Evolutionary conservation across 2,797 vertebrate species (phyloP).

Genomic region (Heteromormyrus szaboi): DNA sequence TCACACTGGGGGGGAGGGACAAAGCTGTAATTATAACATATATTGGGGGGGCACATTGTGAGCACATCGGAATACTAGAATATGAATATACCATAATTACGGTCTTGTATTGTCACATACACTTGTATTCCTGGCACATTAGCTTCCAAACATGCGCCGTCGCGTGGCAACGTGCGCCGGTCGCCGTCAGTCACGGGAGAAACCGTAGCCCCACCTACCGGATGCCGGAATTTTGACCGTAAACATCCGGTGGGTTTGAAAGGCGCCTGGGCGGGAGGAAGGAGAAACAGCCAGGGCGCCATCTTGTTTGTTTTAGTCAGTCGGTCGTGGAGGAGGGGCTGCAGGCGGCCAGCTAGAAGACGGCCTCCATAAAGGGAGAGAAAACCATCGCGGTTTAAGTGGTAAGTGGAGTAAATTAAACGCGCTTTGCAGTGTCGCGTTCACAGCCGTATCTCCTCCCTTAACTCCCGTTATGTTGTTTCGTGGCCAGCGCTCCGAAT

Average conservation of each 20-base stretch:
- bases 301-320: slow-evolving; percentile 42
- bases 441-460: neutral
- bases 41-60: neutral
- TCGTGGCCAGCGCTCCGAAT: neutral
- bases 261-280: slow-evolving; percentile 21
- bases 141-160: neutral
- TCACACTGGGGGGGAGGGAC: neutral
- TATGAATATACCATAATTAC: neutral
- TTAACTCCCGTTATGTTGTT: neutral
- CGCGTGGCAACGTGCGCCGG: neutral
- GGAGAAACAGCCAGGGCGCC: slow-evolving; percentile 38
- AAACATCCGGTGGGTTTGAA: slow-evolving; percentile 39
- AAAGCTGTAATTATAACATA: neutral
- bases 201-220: neutral
- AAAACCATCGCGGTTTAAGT: slow-evolving; percentile 18
- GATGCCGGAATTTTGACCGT: slow-evolving; percentile 60
- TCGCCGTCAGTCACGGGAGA: neutral
- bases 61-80: neutral
- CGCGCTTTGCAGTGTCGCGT: neutral
- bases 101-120: neutral
- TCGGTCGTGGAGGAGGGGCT: slow-evolving; percentile 49
- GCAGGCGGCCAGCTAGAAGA: neutral
- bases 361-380: slow-evolving; percentile 17
- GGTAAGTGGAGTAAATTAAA: neutral
- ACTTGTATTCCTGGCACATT: neutral